phyloP scores from a whole-genome alignment of 1,140 invertebrate genomes.

The Andricus grossulariae region DNA sequence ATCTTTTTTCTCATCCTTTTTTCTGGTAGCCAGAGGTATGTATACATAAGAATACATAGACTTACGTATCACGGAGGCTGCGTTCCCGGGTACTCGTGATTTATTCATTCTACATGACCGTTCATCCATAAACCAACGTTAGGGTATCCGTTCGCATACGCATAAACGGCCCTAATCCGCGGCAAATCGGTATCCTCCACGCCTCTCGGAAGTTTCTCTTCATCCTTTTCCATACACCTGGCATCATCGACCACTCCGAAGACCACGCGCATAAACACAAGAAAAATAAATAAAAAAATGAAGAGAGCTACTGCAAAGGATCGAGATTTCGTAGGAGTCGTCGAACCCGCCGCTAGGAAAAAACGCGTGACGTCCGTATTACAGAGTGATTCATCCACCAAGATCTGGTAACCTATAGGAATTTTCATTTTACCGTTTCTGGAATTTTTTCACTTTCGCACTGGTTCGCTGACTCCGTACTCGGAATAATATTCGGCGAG shows the following conservation, averaged over 20 bases:
- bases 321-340: constrained; percentile 53
- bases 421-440: constrained; percentile 28
- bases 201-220: constrained; percentile 71
- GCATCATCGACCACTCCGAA: constrained; percentile 1
- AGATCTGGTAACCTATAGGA: constrained; percentile 20
- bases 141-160: constrained; percentile 60
- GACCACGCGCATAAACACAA: constrained; percentile 43
- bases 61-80: constrained; percentile 51
- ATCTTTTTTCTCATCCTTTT: not conserved
- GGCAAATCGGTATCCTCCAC: constrained; percentile 70
- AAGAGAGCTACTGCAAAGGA: constrained; percentile 19
- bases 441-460: constrained; percentile 6
- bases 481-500: constrained; percentile 5
- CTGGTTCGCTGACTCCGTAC: constrained; percentile 26
- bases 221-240: constrained; percentile 64
- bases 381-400: constrained; percentile 24
- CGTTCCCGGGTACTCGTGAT: constrained; percentile 64
- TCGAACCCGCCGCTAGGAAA: constrained; percentile 42
- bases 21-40: not conserved
- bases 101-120: constrained; percentile 69
- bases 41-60: constrained; percentile 9
- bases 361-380: constrained; percentile 5
- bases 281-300: constrained; percentile 42
- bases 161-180: constrained; percentile 55
- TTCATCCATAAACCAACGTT: constrained; percentile 66